A percentile compares a stretch with the other conserved stretches of the same genome.
phyloP scores from a whole-genome alignment of 2,888 invertebrate species.

The Creontiades dilutus region DNA sequence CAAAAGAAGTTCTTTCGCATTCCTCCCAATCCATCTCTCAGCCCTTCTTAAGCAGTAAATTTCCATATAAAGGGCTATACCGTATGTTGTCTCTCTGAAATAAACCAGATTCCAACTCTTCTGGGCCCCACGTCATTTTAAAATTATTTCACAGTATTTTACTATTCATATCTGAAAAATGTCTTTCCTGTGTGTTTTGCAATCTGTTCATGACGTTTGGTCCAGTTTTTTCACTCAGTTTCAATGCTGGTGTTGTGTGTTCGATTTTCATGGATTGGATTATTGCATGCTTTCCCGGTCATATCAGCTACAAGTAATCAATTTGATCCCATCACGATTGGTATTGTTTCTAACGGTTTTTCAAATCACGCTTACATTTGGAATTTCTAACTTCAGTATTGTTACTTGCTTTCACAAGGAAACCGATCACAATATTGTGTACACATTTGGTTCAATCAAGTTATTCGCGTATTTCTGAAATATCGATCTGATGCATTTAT shows the following conservation, averaged over 20 bases:
- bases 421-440: no score
- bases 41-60: no score
- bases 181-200: background rate
- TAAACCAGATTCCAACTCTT: background rate
- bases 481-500: no score
- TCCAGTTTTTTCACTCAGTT: background rate
- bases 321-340: background rate
- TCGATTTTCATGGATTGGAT: background rate
- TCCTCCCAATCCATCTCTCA: background rate
- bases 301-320: background rate
- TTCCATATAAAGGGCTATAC: no score
- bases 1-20: background rate
- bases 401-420: no score
- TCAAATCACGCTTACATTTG: background rate
- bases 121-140: background rate
- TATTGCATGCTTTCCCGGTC: background rate
- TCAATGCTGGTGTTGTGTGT: constrained; percentile 1
- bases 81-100: no score
- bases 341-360: background rate
- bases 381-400: no score
- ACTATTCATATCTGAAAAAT: background rate
- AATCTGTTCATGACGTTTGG: background rate
- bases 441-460: no score
- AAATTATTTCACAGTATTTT: background rate
- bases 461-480: no score